Conservation (phyloP, 1,140 invertebrate genomes). For the Rhagoletis pomonella region DNA sequence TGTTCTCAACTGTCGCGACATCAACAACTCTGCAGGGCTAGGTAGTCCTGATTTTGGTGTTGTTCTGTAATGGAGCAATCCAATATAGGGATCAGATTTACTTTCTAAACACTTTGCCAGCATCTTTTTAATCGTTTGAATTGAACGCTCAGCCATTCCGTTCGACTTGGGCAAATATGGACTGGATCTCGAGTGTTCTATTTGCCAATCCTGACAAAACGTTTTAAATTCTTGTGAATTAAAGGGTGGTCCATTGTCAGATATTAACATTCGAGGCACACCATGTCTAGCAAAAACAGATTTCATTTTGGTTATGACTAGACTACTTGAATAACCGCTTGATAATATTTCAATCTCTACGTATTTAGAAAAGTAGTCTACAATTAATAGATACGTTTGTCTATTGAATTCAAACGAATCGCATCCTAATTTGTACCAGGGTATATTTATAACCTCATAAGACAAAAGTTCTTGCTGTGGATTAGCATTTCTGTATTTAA, state of each 20-base stretch:
- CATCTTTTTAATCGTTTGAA: neutral
- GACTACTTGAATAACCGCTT: constrained; percentile 56
- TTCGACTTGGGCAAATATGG: constrained; percentile 59
- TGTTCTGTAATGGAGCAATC: constrained; percentile 24
- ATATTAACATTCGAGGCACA: constrained; percentile 23
- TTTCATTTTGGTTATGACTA: constrained; percentile 62
- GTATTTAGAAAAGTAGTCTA: constrained; percentile 65
- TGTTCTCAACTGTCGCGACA: constrained; percentile 16
- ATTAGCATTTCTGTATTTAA: constrained; percentile 50
- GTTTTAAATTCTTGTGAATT: constrained; percentile 57
- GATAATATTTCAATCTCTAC: constrained; percentile 60
- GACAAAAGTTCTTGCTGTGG: constrained; percentile 10
- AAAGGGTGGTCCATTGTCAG: constrained; percentile 61
- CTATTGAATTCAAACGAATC: constrained; percentile 58
- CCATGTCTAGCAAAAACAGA: constrained; percentile 64
- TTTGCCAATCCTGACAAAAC: constrained; percentile 60
- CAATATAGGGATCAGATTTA: constrained; percentile 42
- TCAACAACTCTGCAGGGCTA: constrained; percentile 5
- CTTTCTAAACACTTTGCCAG: constrained; percentile 55
- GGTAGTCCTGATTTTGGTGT: constrained; percentile 14
- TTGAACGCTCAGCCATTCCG: constrained; percentile 58
- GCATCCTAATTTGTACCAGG: constrained; percentile 60
- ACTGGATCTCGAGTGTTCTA: constrained; percentile 57
- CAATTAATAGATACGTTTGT: constrained; percentile 60
- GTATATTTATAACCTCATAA: constrained; percentile 37